These are phyloP conservation scores for Campoplex capitator DNA, from an alignment of 2,888 invertebrate genomes.

Conservation along the genomic window DNA sequence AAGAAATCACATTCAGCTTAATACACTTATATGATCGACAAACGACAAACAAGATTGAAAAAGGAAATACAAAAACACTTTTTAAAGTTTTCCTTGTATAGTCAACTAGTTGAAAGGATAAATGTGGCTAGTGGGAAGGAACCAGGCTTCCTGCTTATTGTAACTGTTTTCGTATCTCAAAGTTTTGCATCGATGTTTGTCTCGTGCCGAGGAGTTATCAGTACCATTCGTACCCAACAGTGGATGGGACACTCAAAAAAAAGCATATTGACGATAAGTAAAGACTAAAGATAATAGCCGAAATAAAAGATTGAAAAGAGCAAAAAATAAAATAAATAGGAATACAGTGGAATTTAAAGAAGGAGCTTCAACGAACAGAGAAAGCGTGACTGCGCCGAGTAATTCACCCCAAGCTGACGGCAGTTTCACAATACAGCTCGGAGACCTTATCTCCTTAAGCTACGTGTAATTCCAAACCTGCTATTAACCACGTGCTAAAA, in stretches of 20 bases:
- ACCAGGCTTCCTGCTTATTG: conserved; percentile 36
- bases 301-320: conserved; percentile 33
- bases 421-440: conserved; percentile 37
- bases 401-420: conserved; percentile 43
- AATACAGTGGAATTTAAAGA: neutral
- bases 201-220: conserved; percentile 21
- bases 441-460: conserved; percentile 47
- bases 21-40: conserved; percentile 17
- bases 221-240: conserved; percentile 10
- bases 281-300: conserved; percentile 64
- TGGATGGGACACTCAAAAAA: conserved; percentile 32
- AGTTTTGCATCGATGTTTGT: conserved; percentile 18
- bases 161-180: conserved; percentile 19
- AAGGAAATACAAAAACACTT: conserved; percentile 12
- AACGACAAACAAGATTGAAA: neutral
- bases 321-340: neutral
- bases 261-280: conserved; percentile 20
- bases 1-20: conserved; percentile 26
- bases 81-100: conserved; percentile 1
- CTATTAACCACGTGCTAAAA: conserved; percentile 49
- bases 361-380: conserved; percentile 4
- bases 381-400: conserved; percentile 54
- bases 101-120: conserved; percentile 15
- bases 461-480: conserved; percentile 39
- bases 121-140: conserved; percentile 17